These are phyloP conservation scores for Epinephelus moara DNA, from an alignment of 2,113 vertebrate species.

Conservation along the genomic window DNA sequence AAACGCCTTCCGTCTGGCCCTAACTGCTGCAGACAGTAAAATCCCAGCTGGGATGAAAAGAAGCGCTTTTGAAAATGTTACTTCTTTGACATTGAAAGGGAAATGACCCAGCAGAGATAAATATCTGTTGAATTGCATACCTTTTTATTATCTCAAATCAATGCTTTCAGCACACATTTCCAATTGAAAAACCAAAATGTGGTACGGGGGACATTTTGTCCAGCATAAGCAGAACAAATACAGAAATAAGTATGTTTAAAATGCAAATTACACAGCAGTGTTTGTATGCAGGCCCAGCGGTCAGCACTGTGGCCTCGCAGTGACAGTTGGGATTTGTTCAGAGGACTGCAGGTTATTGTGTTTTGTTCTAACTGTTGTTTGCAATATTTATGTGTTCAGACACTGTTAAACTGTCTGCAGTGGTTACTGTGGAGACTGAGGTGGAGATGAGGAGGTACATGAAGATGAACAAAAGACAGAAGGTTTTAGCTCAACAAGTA, in stretches of 20 bases:
- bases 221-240: constrained; percentile 1
- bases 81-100: constrained; percentile 23
- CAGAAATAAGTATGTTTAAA: constrained; percentile 4
- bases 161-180: background rate
- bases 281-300: background rate
- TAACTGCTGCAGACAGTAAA: constrained; percentile 9
- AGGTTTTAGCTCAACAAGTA: background rate
- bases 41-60: background rate
- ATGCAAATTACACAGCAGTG: constrained; percentile 20
- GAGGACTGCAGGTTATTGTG: background rate
- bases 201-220: background rate
- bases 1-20: background rate
- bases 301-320: background rate
- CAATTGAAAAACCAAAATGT: background rate
- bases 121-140: background rate
- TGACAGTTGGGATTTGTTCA: background rate
- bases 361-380: background rate
- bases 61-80: background rate
- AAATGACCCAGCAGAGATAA: constrained; percentile 31
- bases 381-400: background rate
- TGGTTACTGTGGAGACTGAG: background rate
- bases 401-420: background rate
- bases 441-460: background rate
- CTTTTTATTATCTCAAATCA: constrained; percentile 14
- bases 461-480: background rate